These are phyloP conservation scores for Bos javanicus DNA, from an alignment of 2,113 vertebrate species.

Conservation along the genomic window DNA sequence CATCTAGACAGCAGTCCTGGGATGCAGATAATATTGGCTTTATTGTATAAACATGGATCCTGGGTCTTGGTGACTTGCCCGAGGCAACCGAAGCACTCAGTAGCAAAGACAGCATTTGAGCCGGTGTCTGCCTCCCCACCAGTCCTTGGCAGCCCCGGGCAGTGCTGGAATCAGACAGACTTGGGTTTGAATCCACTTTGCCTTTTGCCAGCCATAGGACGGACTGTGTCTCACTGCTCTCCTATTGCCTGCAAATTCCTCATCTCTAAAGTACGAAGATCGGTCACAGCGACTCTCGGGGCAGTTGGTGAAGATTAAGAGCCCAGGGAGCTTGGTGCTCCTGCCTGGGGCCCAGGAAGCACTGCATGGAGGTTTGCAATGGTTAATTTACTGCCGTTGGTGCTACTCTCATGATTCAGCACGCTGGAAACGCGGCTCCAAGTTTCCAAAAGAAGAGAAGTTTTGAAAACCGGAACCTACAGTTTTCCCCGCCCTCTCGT, in stretches of 20 bases:
- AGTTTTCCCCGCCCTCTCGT: fast-evolving
- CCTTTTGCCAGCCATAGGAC: neutral
- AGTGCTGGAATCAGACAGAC: neutral
- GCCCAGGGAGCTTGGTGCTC: fast-evolving
- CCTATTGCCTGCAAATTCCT: fast-evolving
- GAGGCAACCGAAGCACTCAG: neutral
- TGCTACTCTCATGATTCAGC: neutral
- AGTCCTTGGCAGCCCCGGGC: fast-evolving
- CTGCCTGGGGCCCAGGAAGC: fast-evolving
- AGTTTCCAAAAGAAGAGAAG: neutral
- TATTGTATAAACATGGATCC: fast-evolving
- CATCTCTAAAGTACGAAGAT: fast-evolving
- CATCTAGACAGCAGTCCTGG: neutral
- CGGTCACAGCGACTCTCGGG: fast-evolving
- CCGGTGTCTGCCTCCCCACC: fast-evolving
- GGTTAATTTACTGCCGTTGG: fast-evolving
- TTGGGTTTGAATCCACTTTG: neutral
- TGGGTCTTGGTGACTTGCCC: neutral
- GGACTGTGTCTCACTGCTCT: fast-evolving
- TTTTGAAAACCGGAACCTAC: neutral
- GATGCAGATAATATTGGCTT: neutral
- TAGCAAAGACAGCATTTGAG: neutral
- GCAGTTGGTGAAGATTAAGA: fast-evolving
- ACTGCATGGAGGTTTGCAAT: fast-evolving
- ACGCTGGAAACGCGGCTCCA: fast-evolving